Base-by-base conservation (phyloP, 2,888 invertebrate genomes). In the Drosophila tripunctata region DNA sequence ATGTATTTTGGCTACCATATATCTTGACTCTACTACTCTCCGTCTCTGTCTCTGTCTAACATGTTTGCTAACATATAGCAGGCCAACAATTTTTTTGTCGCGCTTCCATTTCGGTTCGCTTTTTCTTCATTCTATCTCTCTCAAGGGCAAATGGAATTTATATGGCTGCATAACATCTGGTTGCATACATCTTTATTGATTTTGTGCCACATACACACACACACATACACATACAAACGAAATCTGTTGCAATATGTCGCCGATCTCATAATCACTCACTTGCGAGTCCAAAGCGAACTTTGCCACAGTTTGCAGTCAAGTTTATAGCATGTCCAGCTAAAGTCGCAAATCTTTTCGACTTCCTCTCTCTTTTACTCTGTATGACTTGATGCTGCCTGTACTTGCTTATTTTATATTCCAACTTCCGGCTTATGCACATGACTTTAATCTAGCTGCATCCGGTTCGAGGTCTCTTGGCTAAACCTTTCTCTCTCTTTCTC, bases 381-480 rank as follows among this genome's bases (percentile, higher is more conserved):
- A 5, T 52, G 31, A 27, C 19, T 68, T 30, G 48, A 30, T 51
- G 21, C 44, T 52, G 62, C 45, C 67, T 58, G 66, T 61, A 67
- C 67, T 83, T 73, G 80, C 73, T 82, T 87, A 87, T 87, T 81
- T 84, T 75, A 78, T 87, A 84, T 81, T 77, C 75, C 78, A 62
- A 73, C 87, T 87, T 82, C 87, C 87, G 72, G 81, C 67, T 81
- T 87, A 87, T 87, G 81, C 87, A 84, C 87, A 81, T 84, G 87
- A 80, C 81, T 81, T 87, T 87, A 81, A 81, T 75, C 87, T 69
- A 70, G 35, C 66, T 67, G 79, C 67, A 83, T 79, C 84, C 87
- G 83, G 64, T 57, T 69, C 51, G 38, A 60, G 67, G 36, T 57
- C 57, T 69, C 41, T 38, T 50, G 15, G 14, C 14, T 45, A 22